phyloP scores from a whole-genome alignment of 2,113 vertebrate genomes.

The Tylochromis polylepis region DNA sequence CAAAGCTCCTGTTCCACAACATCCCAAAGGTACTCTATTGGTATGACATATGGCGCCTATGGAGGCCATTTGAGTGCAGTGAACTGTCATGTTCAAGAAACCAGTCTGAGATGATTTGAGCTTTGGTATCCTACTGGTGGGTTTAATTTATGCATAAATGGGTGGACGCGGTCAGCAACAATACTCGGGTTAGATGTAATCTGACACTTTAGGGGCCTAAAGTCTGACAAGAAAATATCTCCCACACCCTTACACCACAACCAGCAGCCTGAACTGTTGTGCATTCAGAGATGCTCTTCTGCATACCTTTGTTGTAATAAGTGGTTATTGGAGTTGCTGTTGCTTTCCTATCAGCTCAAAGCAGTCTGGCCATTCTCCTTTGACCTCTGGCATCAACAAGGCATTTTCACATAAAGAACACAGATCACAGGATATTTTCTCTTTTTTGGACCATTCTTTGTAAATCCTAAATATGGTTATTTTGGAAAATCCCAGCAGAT shows the following conservation, averaged over 20 bases:
- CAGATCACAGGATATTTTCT: too few relatives aligned
- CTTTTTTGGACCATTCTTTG: too few relatives aligned
- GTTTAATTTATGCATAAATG: background rate
- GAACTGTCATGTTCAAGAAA: background rate
- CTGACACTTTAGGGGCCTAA: background rate
- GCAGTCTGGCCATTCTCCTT: background rate
- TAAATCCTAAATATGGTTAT: too few relatives aligned
- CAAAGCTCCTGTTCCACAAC: background rate
- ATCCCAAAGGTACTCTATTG: background rate
- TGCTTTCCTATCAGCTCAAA: background rate
- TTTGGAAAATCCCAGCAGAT: background rate
- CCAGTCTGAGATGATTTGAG: rapidly evolving
- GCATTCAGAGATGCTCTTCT: background rate
- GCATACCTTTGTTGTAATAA: background rate
- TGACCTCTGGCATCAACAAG: background rate
- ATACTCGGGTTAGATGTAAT: background rate
- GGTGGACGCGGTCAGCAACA: background rate
- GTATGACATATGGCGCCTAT: background rate
- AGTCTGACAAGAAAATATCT: background rate
- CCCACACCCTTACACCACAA: background rate
- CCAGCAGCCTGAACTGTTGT: background rate
- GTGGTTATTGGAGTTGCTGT: background rate
- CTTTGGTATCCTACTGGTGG: background rate
- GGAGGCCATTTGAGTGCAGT: background rate
- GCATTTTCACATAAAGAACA: too few relatives aligned